These are phyloP conservation scores for Sander lucioperca DNA, from an alignment of 2,113 vertebrate genomes.

Conservation along the genomic window DNA sequence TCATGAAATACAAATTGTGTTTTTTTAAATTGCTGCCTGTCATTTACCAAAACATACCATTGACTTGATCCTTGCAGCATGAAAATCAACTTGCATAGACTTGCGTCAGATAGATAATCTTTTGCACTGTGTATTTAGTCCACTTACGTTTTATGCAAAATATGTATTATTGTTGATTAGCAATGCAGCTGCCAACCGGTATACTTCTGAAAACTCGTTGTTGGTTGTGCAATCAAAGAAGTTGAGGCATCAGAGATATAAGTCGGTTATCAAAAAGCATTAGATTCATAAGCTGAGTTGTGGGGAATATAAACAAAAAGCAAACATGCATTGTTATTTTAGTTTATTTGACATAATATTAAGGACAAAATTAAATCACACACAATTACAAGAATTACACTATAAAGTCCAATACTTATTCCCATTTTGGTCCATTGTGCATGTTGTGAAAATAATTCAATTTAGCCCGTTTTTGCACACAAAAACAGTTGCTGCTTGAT, in stretches of 20 bases:
- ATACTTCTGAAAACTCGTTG: background rate
- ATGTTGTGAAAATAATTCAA: background rate
- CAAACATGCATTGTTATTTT: background rate
- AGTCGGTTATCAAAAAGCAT: background rate
- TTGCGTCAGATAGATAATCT: background rate
- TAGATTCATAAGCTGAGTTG: background rate
- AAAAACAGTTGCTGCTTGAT: no score
- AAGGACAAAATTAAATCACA: background rate
- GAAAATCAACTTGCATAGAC: background rate
- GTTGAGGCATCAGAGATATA: background rate
- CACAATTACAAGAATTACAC: background rate
- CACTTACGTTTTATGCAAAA: background rate
- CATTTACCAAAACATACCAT: conserved; percentile 34
- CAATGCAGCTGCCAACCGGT: background rate
- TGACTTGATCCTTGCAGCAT: conserved; percentile 5
- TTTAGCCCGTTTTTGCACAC: background rate
- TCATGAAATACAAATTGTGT: conserved; percentile 50
- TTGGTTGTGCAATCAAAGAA: background rate
- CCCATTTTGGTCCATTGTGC: background rate
- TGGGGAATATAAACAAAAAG: background rate
- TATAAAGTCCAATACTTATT: background rate
- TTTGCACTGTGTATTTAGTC: background rate
- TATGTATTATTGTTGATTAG: background rate
- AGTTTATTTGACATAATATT: background rate
- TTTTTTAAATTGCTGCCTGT: conserved; percentile 30